Conservation (phyloP, 2,888 invertebrate species). For the Ophion ventricosus region DNA sequence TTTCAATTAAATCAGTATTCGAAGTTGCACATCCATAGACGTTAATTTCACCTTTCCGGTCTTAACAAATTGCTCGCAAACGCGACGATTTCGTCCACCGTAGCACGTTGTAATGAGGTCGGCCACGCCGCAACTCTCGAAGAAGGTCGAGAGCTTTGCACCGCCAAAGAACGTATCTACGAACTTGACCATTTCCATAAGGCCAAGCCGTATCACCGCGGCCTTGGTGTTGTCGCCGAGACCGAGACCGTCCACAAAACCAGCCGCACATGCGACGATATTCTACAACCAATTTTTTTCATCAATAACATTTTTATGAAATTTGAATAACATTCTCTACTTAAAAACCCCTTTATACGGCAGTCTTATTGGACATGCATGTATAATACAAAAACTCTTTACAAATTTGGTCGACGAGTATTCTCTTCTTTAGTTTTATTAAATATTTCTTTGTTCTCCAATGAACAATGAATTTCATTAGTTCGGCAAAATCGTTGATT, state of each 20-base stretch:
- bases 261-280: conserved; percentile 88
- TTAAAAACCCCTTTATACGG: neutral
- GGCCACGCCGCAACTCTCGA: conserved; percentile 90
- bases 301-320: conserved; percentile 16
- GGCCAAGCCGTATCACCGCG: conserved; percentile 88
- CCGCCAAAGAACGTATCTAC: conserved; percentile 85
- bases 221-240: conserved; percentile 89
- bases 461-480: neutral
- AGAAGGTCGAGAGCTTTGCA: conserved; percentile 86
- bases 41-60: conserved; percentile 84
- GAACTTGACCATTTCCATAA: conserved; percentile 89
- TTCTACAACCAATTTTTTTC: conserved; percentile 83
- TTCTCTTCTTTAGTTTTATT: neutral
- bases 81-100: conserved; percentile 87
- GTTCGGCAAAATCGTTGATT: neutral
- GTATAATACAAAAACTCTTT: neutral
- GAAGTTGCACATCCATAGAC: neutral
- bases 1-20: too few relatives aligned
- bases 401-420: neutral
- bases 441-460: neutral
- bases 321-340: neutral
- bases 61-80: conserved; percentile 87
- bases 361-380: neutral
- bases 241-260: conserved; percentile 88
- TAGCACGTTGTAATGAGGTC: conserved; percentile 89